Evolutionary conservation across 2,888 invertebrate genomes (phyloP).

Genomic region (Eucera pruinosa): DNA sequence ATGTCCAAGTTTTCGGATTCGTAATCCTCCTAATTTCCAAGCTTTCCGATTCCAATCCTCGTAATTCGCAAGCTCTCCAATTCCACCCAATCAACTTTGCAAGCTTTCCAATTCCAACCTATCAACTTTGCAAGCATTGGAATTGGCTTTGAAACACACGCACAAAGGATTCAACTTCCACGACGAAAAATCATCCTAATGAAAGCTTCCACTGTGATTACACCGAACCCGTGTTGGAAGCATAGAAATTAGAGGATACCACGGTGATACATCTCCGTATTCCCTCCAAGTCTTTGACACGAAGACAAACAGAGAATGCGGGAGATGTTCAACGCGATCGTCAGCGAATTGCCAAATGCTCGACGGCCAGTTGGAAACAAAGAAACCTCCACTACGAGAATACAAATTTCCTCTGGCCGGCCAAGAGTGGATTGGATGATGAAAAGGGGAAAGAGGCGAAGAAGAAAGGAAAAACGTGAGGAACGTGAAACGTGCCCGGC

Average conservation of each 20-base stretch:
- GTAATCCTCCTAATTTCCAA: too few species aligned
- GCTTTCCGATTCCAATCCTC: too few species aligned
- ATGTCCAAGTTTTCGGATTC: too few species aligned
- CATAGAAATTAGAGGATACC: conserved; percentile 8
- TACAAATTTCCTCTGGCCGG: conserved; percentile 38
- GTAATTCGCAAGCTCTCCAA: too few species aligned
- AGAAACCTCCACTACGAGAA: conserved; percentile 29
- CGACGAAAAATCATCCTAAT: too few species aligned
- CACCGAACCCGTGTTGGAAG: too few species aligned
- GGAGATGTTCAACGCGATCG: conserved; percentile 17
- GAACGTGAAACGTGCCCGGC: conserved; percentile 52
- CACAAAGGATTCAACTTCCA: too few species aligned
- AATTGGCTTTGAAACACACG: too few species aligned
- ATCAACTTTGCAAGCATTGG: too few species aligned
- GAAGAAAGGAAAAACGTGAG: conserved; percentile 30
- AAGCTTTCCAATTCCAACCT: too few species aligned
- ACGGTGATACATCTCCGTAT: background rate
- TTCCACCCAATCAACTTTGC: too few species aligned
- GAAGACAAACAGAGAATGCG: background rate
- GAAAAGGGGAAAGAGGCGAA: background rate
- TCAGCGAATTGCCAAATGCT: conserved; percentile 32
- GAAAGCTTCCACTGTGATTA: too few species aligned
- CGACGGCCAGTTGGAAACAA: conserved; percentile 21
- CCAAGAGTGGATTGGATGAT: background rate
- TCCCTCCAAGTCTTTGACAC: background rate